Percentiles rank a stretch among this genome's conserved stretches.
phyloP scores from a whole-genome alignment of 2,797 vertebrate species.

The Calcarius lapponicus region DNA sequence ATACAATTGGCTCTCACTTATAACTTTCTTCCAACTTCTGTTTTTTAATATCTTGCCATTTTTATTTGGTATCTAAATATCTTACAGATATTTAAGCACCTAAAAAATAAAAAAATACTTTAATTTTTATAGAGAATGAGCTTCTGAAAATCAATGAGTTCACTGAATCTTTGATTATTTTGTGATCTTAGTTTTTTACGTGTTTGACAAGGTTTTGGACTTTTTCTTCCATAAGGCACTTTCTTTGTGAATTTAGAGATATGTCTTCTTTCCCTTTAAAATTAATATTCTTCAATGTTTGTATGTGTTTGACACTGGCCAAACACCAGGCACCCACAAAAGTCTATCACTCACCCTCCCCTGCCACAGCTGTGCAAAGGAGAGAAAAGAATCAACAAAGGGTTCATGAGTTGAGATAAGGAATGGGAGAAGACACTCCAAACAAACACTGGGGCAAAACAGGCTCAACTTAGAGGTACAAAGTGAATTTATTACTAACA shows the following conservation, averaged over 20 bases:
- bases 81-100: not conserved
- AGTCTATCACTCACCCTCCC: too few relatives aligned
- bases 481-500: not conserved
- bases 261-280: not conserved
- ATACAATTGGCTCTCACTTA: not conserved
- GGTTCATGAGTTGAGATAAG: not conserved
- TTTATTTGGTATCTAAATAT: not conserved
- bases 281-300: not conserved
- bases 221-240: not conserved
- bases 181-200: not conserved
- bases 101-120: not conserved
- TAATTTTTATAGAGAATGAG: not conserved
- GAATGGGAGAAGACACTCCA: not conserved
- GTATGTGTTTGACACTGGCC: not conserved
- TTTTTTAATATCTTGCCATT: not conserved
- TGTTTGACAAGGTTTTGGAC: not conserved
- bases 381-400: not conserved
- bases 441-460: not conserved
- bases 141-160: not conserved
- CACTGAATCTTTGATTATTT: not conserved
- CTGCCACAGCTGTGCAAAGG: too few relatives aligned
- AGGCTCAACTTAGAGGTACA: not conserved
- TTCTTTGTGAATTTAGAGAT: not conserved
- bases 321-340: rapidly evolving
- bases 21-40: not conserved